Percentiles rank a stretch among this genome's conserved stretches.
phyloP scores from a whole-genome alignment of 1,140 invertebrate genomes.

The Littorina saxatilis region DNA sequence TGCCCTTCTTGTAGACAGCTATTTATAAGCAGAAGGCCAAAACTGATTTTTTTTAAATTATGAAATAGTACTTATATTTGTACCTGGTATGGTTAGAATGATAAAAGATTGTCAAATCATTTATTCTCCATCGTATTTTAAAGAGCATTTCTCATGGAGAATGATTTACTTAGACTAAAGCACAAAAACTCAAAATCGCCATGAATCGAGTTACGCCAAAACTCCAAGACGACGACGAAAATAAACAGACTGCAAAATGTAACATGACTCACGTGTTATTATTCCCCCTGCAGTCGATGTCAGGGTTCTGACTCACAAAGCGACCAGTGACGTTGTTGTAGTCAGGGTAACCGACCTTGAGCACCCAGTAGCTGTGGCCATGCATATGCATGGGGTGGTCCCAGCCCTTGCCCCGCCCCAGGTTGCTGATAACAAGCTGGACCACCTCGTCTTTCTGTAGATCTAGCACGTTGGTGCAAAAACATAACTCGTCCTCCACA shows the following conservation, averaged over 20 bases:
- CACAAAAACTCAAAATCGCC: no score
- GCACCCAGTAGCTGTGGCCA: constrained; percentile 84
- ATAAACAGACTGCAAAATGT: background rate
- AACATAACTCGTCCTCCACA: constrained; percentile 40
- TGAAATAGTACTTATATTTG: no score
- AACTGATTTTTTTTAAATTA: no score
- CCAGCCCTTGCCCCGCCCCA: constrained; percentile 80
- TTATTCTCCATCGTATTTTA: no score
- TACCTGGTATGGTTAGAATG: no score
- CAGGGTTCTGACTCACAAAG: background rate
- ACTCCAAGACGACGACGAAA: background rate
- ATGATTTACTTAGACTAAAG: no score
- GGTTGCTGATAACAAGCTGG: constrained; percentile 65
- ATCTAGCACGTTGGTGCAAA: constrained; percentile 33
- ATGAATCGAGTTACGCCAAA: no score
- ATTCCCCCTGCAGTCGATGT: constrained; percentile 17
- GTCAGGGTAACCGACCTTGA: constrained; percentile 74
- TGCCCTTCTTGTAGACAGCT: no score
- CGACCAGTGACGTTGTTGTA: background rate
- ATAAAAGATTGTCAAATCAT: no score
- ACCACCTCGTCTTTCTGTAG: constrained; percentile 52
- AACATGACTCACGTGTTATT: background rate
- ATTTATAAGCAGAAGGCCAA: no score
- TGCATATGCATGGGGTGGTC: constrained; percentile 86
- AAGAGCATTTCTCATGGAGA: no score